Evolutionary conservation across 2,888 invertebrate genomes (phyloP).

Genomic region (Calameuta filiformis): DNA sequence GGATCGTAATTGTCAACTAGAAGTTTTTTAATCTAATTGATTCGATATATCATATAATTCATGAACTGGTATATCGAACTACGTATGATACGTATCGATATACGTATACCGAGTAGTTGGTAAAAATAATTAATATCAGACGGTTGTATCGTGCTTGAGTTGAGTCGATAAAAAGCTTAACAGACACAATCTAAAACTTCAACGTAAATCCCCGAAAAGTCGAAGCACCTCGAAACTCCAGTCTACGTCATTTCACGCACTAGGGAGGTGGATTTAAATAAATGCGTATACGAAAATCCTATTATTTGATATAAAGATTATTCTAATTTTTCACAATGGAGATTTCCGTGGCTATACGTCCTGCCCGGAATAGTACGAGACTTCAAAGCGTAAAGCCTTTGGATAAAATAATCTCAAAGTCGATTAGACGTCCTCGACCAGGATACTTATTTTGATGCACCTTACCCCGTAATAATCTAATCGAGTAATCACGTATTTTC

Average conservation of each 20-base stretch:
- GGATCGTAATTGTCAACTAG: not conserved
- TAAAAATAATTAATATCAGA: not conserved
- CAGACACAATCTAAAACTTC: not conserved
- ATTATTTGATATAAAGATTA: not conserved
- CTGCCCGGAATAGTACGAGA: not conserved
- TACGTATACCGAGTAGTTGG: not conserved
- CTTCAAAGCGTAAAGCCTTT: not conserved
- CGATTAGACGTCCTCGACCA: not conserved
- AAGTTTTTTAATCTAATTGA: not conserved
- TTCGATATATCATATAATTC: not conserved
- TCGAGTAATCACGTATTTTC: not conserved
- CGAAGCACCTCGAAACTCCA: not conserved
- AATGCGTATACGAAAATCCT: not conserved
- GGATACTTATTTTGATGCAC: not conserved
- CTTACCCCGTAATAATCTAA: not conserved
- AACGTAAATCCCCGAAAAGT: not conserved
- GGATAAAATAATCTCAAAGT: not conserved
- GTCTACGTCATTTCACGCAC: not conserved
- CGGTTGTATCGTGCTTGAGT: not conserved
- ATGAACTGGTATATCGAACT: not conserved
- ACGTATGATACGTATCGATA: not conserved
- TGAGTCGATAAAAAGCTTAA: not conserved
- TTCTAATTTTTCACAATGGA: not conserved
- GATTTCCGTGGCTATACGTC: not conserved
- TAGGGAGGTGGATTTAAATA: not conserved